These are phyloP conservation scores for Lucilia cuprina DNA, from an alignment of 1,140 invertebrate genomes.

Conservation along the genomic window DNA sequence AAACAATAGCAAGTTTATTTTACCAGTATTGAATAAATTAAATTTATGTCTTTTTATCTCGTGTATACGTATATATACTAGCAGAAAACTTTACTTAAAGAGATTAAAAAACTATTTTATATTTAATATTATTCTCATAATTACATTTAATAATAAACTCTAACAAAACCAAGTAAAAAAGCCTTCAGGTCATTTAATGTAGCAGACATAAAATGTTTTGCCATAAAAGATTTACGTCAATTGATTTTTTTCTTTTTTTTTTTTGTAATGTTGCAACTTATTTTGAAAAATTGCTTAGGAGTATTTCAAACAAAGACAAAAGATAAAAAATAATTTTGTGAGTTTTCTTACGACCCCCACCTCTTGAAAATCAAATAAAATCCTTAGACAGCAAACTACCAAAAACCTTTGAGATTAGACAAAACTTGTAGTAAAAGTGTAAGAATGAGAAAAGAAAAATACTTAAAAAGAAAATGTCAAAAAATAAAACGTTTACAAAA, in stretches of 20 bases:
- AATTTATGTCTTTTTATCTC: too few species aligned
- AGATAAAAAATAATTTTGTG: conserved; percentile 7
- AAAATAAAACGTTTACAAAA: background rate
- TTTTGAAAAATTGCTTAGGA: conserved; percentile 4
- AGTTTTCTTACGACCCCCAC: background rate
- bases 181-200: conserved; percentile 6
- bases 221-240: conserved; percentile 16
- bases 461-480: background rate
- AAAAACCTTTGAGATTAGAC: background rate
- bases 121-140: too few species aligned
- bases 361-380: background rate
- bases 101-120: too few species aligned
- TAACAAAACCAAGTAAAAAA: background rate
- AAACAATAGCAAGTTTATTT: too few species aligned
- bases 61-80: too few species aligned
- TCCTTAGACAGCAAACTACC: background rate
- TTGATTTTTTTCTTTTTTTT: background rate
- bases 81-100: too few species aligned
- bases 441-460: background rate
- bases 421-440: background rate
- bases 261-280: background rate
- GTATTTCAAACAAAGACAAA: background rate
- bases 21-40: too few species aligned
- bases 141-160: too few species aligned
- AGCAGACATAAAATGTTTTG: conserved; percentile 2